These are phyloP conservation scores for Phodopus roborovskii DNA, from an alignment of 2,113 vertebrate genomes.

Conservation along the genomic window DNA sequence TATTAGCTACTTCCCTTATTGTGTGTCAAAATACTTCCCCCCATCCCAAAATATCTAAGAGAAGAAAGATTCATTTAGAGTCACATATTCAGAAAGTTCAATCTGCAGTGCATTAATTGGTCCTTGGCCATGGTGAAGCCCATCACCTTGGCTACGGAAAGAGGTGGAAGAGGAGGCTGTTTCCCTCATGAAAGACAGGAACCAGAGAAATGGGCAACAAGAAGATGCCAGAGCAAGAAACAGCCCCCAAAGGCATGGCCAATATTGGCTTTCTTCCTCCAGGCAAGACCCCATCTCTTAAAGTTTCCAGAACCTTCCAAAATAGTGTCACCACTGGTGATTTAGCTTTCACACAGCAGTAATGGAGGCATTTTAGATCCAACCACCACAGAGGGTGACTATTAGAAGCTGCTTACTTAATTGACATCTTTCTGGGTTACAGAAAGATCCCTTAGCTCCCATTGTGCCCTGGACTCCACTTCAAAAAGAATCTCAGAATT, in stretches of 20 bases:
- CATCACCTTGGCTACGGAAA: background rate
- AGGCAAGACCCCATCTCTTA: background rate
- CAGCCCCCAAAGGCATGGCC: background rate
- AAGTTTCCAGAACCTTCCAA: background rate
- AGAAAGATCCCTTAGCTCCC: background rate
- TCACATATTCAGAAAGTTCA: background rate
- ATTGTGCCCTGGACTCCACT: background rate
- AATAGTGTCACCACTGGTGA: background rate
- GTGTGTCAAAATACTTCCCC: background rate
- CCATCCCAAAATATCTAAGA: background rate
- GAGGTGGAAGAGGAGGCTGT: background rate
- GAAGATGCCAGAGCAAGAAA: background rate
- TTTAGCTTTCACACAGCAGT: background rate
- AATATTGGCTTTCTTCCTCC: background rate
- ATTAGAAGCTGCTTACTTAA: background rate
- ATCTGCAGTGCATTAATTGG: background rate
- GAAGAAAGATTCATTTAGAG: background rate
- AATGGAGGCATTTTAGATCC: background rate
- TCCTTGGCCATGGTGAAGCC: background rate
- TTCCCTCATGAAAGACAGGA: background rate
- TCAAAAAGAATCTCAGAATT: background rate
- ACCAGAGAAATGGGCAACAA: background rate
- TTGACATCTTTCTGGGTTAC: background rate
- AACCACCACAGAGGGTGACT: background rate
- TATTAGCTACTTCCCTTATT: background rate